phyloP scores from a whole-genome alignment of 2,888 invertebrate genomes.

The Atethmia centrago region DNA sequence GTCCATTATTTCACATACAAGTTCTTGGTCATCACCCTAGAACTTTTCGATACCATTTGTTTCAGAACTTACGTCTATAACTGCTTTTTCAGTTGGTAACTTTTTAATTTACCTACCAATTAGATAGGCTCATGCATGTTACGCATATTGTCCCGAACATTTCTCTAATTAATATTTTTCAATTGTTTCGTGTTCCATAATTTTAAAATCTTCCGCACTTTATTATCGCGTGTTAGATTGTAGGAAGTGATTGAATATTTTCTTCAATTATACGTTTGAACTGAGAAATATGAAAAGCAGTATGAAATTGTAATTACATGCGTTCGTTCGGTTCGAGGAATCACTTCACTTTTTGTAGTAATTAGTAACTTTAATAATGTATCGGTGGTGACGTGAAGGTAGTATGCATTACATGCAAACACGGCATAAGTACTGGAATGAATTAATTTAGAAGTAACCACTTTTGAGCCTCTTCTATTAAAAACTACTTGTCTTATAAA shows the following conservation, averaged over 20 bases:
- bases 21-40: neutral
- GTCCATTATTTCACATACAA: too few species aligned
- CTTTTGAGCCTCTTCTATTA: neutral
- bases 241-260: conserved; percentile 50
- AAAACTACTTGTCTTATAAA: neutral
- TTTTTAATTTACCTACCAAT: neutral
- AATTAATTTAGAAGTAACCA: neutral
- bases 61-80: neutral
- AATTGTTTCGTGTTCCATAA: conserved; percentile 27
- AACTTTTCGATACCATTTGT: neutral
- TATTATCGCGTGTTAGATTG: conserved; percentile 42
- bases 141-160: neutral
- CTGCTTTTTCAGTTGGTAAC: neutral
- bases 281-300: too few species aligned
- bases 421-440: neutral
- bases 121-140: neutral
- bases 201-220: conserved; percentile 48
- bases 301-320: conserved; percentile 18
- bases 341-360: conserved; percentile 26
- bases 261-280: conserved; percentile 63
- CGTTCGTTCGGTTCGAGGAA: conserved; percentile 24
- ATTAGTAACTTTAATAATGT: neutral
- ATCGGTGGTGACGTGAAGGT: neutral
- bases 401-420: neutral
- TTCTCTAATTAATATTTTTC: conserved; percentile 6